phyloP scores from a whole-genome alignment of 2,888 invertebrate genomes.

The Eucriotettix oculatus region DNA sequence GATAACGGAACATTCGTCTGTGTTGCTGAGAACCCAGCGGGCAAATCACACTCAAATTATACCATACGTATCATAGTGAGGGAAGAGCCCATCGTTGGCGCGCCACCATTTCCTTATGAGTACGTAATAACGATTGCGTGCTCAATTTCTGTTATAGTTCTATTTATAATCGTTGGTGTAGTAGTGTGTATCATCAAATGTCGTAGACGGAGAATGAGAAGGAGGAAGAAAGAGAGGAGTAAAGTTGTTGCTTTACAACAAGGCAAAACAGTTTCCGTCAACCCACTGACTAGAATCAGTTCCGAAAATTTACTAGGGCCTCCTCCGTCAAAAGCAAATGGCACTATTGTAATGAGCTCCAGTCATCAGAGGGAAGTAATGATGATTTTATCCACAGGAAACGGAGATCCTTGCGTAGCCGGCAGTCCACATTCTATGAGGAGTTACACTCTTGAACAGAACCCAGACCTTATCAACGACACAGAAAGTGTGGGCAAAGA shows the following conservation, averaged over 20 bases:
- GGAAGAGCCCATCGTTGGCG: slow-evolving; percentile 51
- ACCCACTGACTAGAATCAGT: slow-evolving; percentile 24
- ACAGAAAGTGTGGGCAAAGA: slow-evolving; percentile 44
- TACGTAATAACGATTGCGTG: slow-evolving; percentile 53
- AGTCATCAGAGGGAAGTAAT: slow-evolving; percentile 30
- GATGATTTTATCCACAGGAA: slow-evolving; percentile 15
- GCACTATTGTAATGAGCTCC: slow-evolving; percentile 27
- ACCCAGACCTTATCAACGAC: slow-evolving; percentile 66
- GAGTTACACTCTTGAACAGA: slow-evolving; percentile 42
- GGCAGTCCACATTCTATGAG: slow-evolving; percentile 37
- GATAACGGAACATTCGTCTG: slow-evolving; percentile 79
- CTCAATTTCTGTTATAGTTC: slow-evolving; percentile 44
- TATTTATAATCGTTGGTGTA: slow-evolving; percentile 46
- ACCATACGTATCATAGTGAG: slow-evolving; percentile 60
- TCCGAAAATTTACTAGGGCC: slow-evolving; percentile 1
- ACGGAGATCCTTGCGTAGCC: slow-evolving; percentile 20
- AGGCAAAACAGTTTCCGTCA: slow-evolving; percentile 19
- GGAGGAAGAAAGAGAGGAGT: slow-evolving; percentile 21
- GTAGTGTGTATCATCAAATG: slow-evolving; percentile 27
- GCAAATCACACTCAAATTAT: slow-evolving; percentile 60
- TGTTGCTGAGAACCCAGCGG: slow-evolving; percentile 72
- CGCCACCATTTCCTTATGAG: slow-evolving; percentile 50
- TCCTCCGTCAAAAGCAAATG: slow-evolving; percentile 30
- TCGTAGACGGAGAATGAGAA: slow-evolving; percentile 17
- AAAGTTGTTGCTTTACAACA: slow-evolving; percentile 36